These are phyloP conservation scores for Notothenia rossii DNA, from an alignment of 2,113 vertebrate species.

Conservation along the genomic window DNA sequence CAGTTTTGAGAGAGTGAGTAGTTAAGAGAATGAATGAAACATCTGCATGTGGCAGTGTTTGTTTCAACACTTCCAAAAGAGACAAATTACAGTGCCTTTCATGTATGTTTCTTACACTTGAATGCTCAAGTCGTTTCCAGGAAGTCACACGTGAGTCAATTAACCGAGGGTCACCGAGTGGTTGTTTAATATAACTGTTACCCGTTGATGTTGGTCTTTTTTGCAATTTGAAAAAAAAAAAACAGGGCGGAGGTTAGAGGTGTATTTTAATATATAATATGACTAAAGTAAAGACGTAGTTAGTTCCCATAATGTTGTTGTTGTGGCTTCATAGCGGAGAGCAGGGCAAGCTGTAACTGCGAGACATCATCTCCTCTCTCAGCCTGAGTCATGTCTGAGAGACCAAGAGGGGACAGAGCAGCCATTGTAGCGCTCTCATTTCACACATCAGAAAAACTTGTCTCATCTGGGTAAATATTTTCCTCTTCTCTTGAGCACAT, in stretches of 20 bases:
- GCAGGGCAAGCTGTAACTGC: slow-evolving; percentile 33
- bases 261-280: not conserved
- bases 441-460: slow-evolving; percentile 50
- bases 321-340: slow-evolving; percentile 28
- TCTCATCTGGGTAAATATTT: slow-evolving; percentile 45
- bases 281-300: not conserved
- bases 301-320: slow-evolving; percentile 38
- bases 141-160: not conserved
- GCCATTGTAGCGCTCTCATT: slow-evolving; percentile 57
- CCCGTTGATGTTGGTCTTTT: not conserved
- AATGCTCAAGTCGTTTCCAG: not conserved
- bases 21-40: slow-evolving; percentile 19
- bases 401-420: slow-evolving; percentile 60
- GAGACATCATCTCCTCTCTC: slow-evolving; percentile 62
- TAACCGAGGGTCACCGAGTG: not conserved
- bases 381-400: slow-evolving; percentile 76
- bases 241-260: not conserved
- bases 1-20: not conserved
- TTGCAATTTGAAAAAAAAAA: not conserved
- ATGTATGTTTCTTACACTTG: not conserved
- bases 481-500: slow-evolving; percentile 22
- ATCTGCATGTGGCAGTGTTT: slow-evolving; percentile 36
- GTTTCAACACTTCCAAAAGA: slow-evolving; percentile 27
- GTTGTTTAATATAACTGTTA: not conserved
- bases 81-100: slow-evolving; percentile 19